Conservation (phyloP, 2,797 vertebrate genomes). For the Setipinna tenuifilis region DNA sequence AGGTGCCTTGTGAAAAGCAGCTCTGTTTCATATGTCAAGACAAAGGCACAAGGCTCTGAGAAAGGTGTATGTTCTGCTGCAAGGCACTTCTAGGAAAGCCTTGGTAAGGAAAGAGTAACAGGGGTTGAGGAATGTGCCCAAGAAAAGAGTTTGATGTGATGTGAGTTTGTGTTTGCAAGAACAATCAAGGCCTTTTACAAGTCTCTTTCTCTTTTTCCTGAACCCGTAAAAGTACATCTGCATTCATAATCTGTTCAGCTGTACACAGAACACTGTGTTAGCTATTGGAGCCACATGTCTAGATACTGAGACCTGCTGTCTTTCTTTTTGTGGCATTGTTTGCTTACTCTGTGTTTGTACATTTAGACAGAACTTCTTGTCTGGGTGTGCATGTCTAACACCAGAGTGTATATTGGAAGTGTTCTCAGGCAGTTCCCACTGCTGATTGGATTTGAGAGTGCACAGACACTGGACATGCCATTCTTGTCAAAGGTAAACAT, state of each 20-base stretch:
- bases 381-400: neutral
- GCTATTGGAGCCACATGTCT: neutral
- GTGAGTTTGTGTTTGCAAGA: neutral
- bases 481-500: conserved; percentile 7
- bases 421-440: neutral
- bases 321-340: neutral
- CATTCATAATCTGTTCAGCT: neutral
- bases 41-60: conserved; percentile 46
- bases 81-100: conserved; percentile 38
- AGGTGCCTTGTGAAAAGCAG: conserved; percentile 36
- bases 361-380: neutral
- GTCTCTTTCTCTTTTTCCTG: neutral
- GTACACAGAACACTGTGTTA: neutral
- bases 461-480: neutral
- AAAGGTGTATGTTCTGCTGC: conserved; percentile 41
- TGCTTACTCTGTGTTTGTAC: neutral
- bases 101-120: conserved; percentile 35
- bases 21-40: conserved; percentile 43
- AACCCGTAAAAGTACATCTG: neutral
- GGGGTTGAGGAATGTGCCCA: neutral
- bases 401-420: neutral
- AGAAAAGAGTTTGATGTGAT: conserved; percentile 1
- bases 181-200: neutral
- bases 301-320: neutral
- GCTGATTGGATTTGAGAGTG: neutral